Conservation (phyloP, 2,888 invertebrate genomes). For the Apocheima hispidaria region DNA sequence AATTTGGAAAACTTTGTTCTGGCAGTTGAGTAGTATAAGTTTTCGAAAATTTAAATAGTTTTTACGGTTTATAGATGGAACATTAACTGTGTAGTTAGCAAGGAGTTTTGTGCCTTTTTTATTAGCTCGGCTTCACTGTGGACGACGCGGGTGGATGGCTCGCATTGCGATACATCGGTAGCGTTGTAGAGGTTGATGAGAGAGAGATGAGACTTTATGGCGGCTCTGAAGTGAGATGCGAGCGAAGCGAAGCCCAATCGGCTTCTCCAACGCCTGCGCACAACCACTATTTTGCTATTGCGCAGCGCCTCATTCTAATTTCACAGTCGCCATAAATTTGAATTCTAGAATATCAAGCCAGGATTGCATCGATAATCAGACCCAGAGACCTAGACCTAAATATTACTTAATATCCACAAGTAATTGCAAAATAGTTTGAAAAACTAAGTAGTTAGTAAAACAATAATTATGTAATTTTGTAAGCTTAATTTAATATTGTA, state of each 20-base stretch:
- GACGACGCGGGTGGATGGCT: constrained; percentile 13
- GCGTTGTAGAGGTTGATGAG: neutral
- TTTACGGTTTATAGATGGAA: constrained; percentile 10
- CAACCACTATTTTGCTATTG: too few species aligned
- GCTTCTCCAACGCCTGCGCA: too few species aligned
- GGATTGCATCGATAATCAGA: neutral
- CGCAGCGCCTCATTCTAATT: too few species aligned
- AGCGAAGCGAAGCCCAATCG: too few species aligned
- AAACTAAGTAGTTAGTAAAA: neutral
- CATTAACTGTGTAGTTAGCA: constrained; percentile 13
- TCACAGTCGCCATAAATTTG: too few species aligned
- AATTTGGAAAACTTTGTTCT: constrained; percentile 34
- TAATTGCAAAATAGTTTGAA: neutral
- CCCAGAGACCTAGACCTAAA: neutral
- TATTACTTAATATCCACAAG: neutral
- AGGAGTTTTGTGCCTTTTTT: too few species aligned
- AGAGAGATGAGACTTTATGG: too few species aligned
- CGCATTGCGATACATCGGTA: neutral
- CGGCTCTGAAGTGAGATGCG: too few species aligned
- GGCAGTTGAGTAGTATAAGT: constrained; percentile 25
- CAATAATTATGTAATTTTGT: neutral
- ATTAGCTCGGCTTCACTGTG: too few species aligned
- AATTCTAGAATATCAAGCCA: neutral
- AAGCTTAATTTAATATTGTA: constrained; percentile 28
- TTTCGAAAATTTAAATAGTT: constrained; percentile 34